Base-by-base conservation (phyloP, 2,888 invertebrate species). In the Andrena flavipes region DNA sequence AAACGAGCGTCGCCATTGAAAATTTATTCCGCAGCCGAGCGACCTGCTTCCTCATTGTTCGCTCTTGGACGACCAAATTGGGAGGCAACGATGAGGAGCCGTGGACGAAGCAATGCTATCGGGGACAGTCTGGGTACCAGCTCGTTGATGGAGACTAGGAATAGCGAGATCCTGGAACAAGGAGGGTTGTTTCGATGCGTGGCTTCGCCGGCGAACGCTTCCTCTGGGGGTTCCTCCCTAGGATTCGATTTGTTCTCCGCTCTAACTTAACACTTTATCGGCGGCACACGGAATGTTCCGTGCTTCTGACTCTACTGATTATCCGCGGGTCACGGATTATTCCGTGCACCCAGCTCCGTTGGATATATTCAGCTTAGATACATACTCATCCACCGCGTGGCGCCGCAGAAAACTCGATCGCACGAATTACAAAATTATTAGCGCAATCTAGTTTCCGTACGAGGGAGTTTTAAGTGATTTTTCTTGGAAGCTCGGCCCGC, bases 1-100 rank as follows among this genome's bases (percentile, higher is more conserved):
- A 89, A 91, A 90, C 87, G 89, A 90, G 88, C 83, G 86, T 78
- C 70, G 87, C 76, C 84, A 91, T 91, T 90, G 90, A 90, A 91
- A 90, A 88, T 88, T 88, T 89, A 91, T 91, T 88, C 71, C 29
- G 49, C 16, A 13, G 10, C 26, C 60, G 42, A 16, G 42, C 42
- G 42, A 13, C 4, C 42, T 16, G 42, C 42, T 13, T 13, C 42
- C 42, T 42, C 42, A 16, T 42, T 42, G 42, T 42, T 42, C 42
- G 3, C 42, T 13, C 42, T 4, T 42, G 42, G 42, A 42, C 42
- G 42, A 16, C 42, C 42, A 42, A 42, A 42, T 42, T 42, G 42
- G 42, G 4, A 42, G 42, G 16, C 42, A 42, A 5, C 42, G 42
- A 42, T 42, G 42, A 42, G 42, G 5, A 42, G 42, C 48, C n/a